These are phyloP conservation scores for Eretmocerus hayati DNA, from an alignment of 2,888 invertebrate genomes.

Conservation along the genomic window DNA sequence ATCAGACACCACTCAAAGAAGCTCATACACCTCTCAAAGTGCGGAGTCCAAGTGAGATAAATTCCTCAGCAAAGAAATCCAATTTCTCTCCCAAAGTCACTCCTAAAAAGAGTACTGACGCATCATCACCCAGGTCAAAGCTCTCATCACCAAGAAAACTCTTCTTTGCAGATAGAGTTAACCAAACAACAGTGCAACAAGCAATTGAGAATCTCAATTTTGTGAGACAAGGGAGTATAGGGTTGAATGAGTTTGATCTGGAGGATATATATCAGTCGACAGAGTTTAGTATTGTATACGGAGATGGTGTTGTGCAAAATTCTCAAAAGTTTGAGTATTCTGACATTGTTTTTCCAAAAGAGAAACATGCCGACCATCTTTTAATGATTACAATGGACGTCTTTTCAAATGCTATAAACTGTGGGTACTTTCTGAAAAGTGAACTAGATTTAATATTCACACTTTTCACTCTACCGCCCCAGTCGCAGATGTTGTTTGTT, in stretches of 20 bases:
- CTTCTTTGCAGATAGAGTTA: constrained; percentile 13
- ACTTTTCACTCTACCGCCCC: constrained; percentile 27
- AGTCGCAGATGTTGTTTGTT: constrained; percentile 34
- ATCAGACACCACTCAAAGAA: background rate
- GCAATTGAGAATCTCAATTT: constrained; percentile 34
- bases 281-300: constrained; percentile 24
- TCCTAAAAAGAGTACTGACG: constrained; percentile 3
- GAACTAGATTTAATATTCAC: constrained; percentile 34
- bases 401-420: constrained; percentile 35
- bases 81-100: constrained; percentile 6
- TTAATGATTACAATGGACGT: constrained; percentile 30
- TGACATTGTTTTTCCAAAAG: constrained; percentile 26
- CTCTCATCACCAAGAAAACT: constrained; percentile 20
- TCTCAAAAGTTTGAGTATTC: constrained; percentile 27
- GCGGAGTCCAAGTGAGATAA: background rate
- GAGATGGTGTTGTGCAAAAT: constrained; percentile 17
- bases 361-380: constrained; percentile 30
- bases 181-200: constrained; percentile 14
- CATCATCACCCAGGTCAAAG: background rate
- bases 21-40: background rate
- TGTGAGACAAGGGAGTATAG: constrained; percentile 29
- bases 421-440: constrained; percentile 35
- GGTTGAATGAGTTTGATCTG: constrained; percentile 30
- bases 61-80: constrained; percentile 7
- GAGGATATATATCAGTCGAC: constrained; percentile 28